Percentiles rank a stretch among this genome's conserved stretches.
phyloP scores from a whole-genome alignment of 2,888 invertebrate species.

The Lapara coniferarum region DNA sequence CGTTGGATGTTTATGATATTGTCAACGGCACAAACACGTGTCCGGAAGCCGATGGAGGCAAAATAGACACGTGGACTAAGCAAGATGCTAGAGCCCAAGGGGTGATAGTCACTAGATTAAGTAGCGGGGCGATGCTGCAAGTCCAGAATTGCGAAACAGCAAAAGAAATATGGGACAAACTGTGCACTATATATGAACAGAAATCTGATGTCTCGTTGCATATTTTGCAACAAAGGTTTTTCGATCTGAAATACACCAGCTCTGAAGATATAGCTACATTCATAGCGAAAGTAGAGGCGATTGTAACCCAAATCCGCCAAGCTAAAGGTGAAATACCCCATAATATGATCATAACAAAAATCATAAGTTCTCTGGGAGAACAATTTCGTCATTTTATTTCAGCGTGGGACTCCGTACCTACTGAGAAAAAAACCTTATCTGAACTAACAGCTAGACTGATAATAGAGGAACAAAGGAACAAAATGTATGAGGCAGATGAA shows the following conservation, averaged over 20 bases:
- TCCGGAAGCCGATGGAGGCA: not conserved
- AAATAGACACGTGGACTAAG: not conserved
- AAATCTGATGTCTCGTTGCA: not conserved
- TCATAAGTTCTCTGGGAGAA: not conserved
- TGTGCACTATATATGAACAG: not conserved
- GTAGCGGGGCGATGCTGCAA: not conserved
- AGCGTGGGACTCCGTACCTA: not conserved
- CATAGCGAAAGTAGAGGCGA: not conserved
- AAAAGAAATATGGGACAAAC: not conserved
- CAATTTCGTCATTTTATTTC: not conserved
- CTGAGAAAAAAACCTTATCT: not conserved
- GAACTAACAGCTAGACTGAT: not conserved
- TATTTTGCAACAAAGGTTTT: not conserved
- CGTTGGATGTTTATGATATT: not conserved
- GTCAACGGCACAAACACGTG: not conserved
- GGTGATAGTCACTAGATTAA: not conserved
- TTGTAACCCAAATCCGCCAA: not conserved
- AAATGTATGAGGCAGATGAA: not conserved
- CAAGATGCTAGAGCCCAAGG: not conserved
- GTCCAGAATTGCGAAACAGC: not conserved
- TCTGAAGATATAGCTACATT: not conserved
- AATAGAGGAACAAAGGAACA: not conserved
- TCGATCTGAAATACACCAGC: not conserved
- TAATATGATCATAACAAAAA: not conserved
- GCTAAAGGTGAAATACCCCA: not conserved